Evolutionary conservation across 2,888 invertebrate genomes (phyloP), one percentile per base, ranked within the genome.

Genomic region (Leptura quadrifasciata): DNA sequence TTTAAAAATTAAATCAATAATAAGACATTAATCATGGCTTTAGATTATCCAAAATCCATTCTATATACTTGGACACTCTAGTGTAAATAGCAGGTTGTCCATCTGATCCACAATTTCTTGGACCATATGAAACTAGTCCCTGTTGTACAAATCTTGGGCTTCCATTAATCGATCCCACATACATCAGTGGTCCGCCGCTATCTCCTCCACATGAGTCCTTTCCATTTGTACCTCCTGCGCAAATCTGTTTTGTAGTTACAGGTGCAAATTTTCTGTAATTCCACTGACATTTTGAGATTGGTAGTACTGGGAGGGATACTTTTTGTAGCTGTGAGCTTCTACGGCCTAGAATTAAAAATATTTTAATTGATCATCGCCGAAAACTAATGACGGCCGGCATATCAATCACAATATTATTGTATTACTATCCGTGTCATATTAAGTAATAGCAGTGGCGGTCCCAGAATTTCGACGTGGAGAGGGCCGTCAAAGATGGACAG

Each of bases 21-120:
- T 15, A 60, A 12, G 4, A 24, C n/a, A 18, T 63, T 20, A 63
- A 17, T 58, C 31, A 18, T 17, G 69, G 27, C 8, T 77, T 72
- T n/a, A 89, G 88, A 87, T 88, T 88, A 17, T 90, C 88, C 58
- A 91, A 83, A 82, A 94, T 93, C 94, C 94, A 94, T 74, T 91
- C 90, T 21, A 92, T 83, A 83, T 92, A 94, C 2, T 90, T 88
- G 0, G 91, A 87, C 0, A 94, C 91, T 24, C 91, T 90, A 0
- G 93, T 94, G 85, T 94, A 94, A 1, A 94, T 91, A 0, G 92
- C 94, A 0, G 94, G 94, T 90, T 92, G 92, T 1, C 91, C 91
- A 15, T 90, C 89, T 1, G 85, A 86, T 64, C 90, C 90, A 70
- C 88, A 88, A 9, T 81, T 73, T 65, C 80, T 80, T 4, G 88